phyloP scores from a whole-genome alignment of 2,888 invertebrate species.

The Cylloceria caligata region DNA sequence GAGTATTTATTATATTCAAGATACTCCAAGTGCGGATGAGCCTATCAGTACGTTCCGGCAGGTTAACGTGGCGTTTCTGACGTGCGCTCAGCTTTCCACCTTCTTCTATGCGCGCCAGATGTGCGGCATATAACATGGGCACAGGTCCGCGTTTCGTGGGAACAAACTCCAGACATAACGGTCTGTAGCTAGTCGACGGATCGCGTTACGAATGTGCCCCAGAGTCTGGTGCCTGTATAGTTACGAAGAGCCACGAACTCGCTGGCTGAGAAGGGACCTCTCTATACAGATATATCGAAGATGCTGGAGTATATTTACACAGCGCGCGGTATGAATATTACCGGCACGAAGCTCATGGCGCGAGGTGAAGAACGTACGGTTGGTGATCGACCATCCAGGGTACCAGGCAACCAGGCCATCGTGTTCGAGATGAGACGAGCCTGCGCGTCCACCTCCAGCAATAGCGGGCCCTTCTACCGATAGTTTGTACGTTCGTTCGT shows the following conservation, averaged over 20 bases:
- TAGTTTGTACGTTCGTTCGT: too few species aligned
- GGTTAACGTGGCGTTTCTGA: slow-evolving; percentile 1
- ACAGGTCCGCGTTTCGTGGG: slow-evolving; percentile 72
- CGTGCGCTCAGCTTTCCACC: slow-evolving; percentile 11
- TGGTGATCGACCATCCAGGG: slow-evolving; percentile 70
- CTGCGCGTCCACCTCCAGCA: slow-evolving; percentile 40
- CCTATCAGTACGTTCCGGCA: neutral
- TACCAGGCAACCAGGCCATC: slow-evolving; percentile 73
- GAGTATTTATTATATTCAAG: too few species aligned
- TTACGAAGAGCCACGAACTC: slow-evolving; percentile 52
- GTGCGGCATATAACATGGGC: slow-evolving; percentile 50
- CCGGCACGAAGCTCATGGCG: slow-evolving; percentile 25
- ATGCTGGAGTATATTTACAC: neutral
- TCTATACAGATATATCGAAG: slow-evolving; percentile 4
- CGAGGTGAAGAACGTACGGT: slow-evolving; percentile 56
- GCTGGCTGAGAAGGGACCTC: slow-evolving; percentile 44
- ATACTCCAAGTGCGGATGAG: neutral
- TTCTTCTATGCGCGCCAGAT: slow-evolving; percentile 16
- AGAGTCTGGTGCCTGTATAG: slow-evolving; percentile 54
- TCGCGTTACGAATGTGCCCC: slow-evolving; percentile 72
- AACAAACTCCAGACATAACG: slow-evolving; percentile 77
- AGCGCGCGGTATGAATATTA: slow-evolving; percentile 6
- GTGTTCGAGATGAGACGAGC: slow-evolving; percentile 65
- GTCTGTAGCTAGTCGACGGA: slow-evolving; percentile 71
- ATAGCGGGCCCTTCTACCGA: slow-evolving; percentile 31